Percentiles rank a stretch among this genome's conserved stretches.
Evolutionary conservation across 2,797 vertebrate species (phyloP).

Genomic region (Enteromius argenteus): DNA sequence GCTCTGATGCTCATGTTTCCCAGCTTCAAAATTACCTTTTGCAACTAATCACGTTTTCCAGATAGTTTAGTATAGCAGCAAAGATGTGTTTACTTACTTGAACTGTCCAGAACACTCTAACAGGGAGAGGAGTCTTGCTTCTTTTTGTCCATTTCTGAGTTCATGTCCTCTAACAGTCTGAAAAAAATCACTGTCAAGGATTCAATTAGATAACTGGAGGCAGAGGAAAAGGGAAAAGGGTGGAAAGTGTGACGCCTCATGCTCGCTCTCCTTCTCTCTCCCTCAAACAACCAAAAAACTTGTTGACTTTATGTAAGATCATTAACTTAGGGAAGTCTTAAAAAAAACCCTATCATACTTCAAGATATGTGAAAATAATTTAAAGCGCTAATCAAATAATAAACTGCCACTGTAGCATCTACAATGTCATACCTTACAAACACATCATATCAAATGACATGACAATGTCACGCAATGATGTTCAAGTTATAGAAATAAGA

Average conservation of each 20-base stretch:
- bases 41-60: background rate
- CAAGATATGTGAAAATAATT: background rate
- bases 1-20: background rate
- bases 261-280: background rate
- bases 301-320: background rate
- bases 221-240: conserved; percentile 46
- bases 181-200: conserved; percentile 78
- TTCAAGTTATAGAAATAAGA: conserved; percentile 6
- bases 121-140: conserved; percentile 81
- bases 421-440: background rate
- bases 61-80: background rate
- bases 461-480: conserved; percentile 1
- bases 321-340: background rate
- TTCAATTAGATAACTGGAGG: conserved; percentile 56
- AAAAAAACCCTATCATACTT: background rate
- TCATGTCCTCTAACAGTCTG: conserved; percentile 82
- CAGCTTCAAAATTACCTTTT: background rate
- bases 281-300: background rate
- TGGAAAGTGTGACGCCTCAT: background rate
- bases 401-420: background rate
- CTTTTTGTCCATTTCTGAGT: conserved; percentile 78
- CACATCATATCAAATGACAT: conserved; percentile 6
- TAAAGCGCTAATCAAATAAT: background rate
- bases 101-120: conserved; percentile 80
- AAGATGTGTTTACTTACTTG: conserved; percentile 77